phyloP scores from a whole-genome alignment of 2,113 vertebrate species.

The Antechinus stuartii region DNA sequence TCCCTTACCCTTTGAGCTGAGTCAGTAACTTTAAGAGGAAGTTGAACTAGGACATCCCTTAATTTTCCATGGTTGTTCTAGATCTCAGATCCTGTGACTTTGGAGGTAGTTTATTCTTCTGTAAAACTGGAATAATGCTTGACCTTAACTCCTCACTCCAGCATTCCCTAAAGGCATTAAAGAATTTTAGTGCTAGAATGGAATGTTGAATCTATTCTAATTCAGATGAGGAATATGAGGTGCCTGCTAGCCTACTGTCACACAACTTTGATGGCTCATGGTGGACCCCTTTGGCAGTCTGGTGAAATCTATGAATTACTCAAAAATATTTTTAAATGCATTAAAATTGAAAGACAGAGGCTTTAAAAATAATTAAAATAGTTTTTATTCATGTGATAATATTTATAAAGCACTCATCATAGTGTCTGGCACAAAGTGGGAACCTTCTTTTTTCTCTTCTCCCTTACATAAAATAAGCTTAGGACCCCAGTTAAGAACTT shows the following conservation, averaged over 20 bases:
- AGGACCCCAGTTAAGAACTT: neutral
- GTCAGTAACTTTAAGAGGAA: neutral
- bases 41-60: neutral
- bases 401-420: neutral
- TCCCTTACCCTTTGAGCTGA: neutral
- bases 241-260: neutral
- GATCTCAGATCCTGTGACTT: neutral
- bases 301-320: neutral
- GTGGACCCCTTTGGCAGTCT: neutral
- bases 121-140: neutral
- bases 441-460: neutral
- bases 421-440: neutral
- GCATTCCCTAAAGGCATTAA: neutral
- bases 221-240: neutral
- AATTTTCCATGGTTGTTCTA: neutral
- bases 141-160: neutral
- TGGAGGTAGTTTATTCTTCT: neutral
- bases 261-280: neutral
- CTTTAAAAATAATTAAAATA: neutral
- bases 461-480: too few relatives aligned
- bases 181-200: neutral
- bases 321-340: neutral
- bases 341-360: neutral
- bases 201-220: neutral
- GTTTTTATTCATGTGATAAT: neutral